Conservation (phyloP, 2,888 invertebrate species). For the Drosophila neutralis region DNA sequence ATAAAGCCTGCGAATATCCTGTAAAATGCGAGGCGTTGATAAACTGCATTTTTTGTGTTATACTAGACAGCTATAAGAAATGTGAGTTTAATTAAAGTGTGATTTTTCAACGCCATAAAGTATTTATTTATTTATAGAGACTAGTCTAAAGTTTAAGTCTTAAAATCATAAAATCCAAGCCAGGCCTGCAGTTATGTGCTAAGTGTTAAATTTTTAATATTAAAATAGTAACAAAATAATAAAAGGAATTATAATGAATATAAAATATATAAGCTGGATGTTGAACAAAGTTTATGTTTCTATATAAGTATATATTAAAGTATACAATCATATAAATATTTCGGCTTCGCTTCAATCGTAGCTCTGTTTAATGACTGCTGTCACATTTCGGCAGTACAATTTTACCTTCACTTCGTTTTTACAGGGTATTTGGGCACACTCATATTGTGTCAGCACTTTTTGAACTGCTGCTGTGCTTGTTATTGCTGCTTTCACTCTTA, state of each 20-base stretch:
- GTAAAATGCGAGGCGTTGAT: neutral
- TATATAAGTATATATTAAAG: too few species aligned
- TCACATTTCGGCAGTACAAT: neutral
- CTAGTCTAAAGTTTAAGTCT: neutral
- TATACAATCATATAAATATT: neutral
- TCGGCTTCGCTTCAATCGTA: neutral
- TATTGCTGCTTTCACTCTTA: constrained; percentile 68
- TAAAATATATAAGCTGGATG: neutral
- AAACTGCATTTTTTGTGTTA: neutral
- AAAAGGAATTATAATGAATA: neutral
- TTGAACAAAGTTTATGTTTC: neutral
- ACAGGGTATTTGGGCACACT: constrained; percentile 23
- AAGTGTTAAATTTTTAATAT: neutral
- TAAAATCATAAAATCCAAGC: neutral
- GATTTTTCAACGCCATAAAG: neutral
- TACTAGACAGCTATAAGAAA: neutral
- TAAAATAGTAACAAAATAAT: neutral
- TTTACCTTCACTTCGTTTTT: neutral
- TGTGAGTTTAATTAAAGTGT: neutral
- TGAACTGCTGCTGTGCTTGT: constrained; percentile 39
- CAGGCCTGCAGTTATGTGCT: neutral
- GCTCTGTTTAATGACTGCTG: neutral
- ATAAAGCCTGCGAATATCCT: constrained; percentile 20
- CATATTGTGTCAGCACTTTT: neutral
- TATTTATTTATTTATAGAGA: neutral